Percentiles rank a stretch among this genome's conserved stretches.
Evolutionary conservation across 2,888 invertebrate species (phyloP).

Genomic region (Drosophila silvestris): DNA sequence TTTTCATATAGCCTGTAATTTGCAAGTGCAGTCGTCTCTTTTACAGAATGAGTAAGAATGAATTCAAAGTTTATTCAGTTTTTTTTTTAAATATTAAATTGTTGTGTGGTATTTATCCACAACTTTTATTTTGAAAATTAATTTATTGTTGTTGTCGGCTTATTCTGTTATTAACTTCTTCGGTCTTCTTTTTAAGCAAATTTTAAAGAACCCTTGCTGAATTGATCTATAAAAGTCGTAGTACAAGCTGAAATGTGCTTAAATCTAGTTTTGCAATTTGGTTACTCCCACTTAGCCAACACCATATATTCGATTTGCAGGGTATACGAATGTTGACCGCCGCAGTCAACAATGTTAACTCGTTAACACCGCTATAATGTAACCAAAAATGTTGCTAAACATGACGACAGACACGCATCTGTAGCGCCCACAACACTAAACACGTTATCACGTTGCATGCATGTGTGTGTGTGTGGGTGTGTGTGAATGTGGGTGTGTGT

Average conservation of each 20-base stretch:
- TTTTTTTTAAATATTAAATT: neutral
- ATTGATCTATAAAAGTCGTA: neutral
- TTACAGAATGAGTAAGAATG: neutral
- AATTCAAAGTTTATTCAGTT: neutral
- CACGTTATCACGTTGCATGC: slow-evolving; percentile 56
- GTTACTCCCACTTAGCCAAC: neutral
- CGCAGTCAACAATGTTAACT: neutral
- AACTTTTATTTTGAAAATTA: neutral
- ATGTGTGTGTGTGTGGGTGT: neutral
- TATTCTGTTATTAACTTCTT: neutral
- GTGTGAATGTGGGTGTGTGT: slow-evolving; percentile 29
- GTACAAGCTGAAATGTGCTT: neutral
- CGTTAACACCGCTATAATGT: slow-evolving; percentile 48
- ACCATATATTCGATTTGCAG: neutral
- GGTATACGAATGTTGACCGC: slow-evolving; percentile 1
- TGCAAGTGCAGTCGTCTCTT: neutral
- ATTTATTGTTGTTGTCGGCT: neutral
- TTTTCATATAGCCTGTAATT: slow-evolving; percentile 27
- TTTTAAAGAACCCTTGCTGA: neutral
- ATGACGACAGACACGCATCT: slow-evolving; percentile 13
- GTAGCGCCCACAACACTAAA: slow-evolving; percentile 27
- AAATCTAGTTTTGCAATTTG: neutral
- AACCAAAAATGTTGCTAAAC: slow-evolving; percentile 59
- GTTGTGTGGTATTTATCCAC: neutral
- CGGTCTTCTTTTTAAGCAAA: neutral